phyloP scores from a whole-genome alignment of 2,113 vertebrate species.

The Mixornis gularis region DNA sequence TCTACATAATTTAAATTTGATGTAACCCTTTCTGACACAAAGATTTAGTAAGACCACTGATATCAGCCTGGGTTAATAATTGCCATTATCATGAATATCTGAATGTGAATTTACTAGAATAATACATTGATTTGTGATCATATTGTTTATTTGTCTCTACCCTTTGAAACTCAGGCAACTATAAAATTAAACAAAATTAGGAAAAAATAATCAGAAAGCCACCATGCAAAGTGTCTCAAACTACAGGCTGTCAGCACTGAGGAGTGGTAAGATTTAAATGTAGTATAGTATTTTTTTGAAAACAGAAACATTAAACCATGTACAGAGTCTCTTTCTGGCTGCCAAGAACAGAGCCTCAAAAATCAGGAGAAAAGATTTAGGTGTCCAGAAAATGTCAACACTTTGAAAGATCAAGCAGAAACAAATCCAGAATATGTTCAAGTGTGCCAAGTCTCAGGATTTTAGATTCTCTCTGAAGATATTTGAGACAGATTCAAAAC shows the following conservation, averaged over 20 bases:
- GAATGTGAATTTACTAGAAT: background rate
- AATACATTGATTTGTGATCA: background rate
- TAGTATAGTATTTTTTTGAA: background rate
- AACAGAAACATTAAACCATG: background rate
- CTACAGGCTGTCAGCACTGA: background rate
- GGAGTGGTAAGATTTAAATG: background rate
- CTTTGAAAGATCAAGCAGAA: constrained; percentile 10
- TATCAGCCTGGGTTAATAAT: constrained; percentile 1
- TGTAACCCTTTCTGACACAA: constrained; percentile 13
- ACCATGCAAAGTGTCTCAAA: background rate
- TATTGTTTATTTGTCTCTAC: background rate
- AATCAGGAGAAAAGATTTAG: background rate
- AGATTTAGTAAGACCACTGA: background rate
- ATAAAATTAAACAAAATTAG: background rate
- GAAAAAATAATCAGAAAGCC: background rate
- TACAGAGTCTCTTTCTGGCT: background rate
- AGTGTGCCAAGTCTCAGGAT: background rate
- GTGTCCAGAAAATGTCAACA: background rate
- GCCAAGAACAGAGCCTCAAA: background rate
- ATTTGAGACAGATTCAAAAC: background rate
- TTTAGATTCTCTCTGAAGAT: background rate
- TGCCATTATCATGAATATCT: background rate
- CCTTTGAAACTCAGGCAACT: background rate
- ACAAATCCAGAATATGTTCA: background rate
- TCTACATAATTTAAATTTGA: constrained; percentile 23